Evolutionary conservation across 1,140 invertebrate species (phyloP), one percentile per base, ranked within the genome.

Genomic region (Scaptodrosophila lebanonensis): DNA sequence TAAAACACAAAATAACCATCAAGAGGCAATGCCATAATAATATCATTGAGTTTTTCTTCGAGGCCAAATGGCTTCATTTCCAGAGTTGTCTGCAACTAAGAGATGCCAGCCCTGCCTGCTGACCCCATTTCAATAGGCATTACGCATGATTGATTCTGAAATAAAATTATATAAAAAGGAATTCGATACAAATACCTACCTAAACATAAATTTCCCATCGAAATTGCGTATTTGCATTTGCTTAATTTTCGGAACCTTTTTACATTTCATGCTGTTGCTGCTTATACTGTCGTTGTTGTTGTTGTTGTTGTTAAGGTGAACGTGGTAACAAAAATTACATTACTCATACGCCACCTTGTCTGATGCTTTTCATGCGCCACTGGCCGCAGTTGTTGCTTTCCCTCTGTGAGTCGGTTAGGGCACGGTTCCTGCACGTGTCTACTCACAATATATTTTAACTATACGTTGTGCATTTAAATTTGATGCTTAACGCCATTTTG

Each of bases 391-490:
- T 27, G 4, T 7, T 3, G 0, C 8, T 16, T 16, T 44, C 29
- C 18, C 27, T 36, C 32, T 54, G 15, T 51, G 27, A 33, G 36
- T 50, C 32, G 11, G 22, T 49, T 38, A 16, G 27, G 15, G 18
- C 12, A 20, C n/a, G 33, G 22, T 64, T 64, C 60, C 61, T 64
- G 51, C 62, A 49, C 64, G 59, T 65, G 17, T 27, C 11, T 4
- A 39, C 7, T 40, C 54, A 18, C 22, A 50, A 44, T 45, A 36
- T 27, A 65, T 65, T 56, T 66, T 66, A 50, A 59, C 72, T 77
- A 72, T 73, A 56, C 52, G 73, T 73, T 77, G 73, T 72, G 73
- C 73, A 77, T 77, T 77, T 77, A 72, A 77, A 77, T 77, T 77
- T 73, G 58, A 72, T 77, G 64, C 51, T 64, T 68, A 57, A 35